These are phyloP conservation scores for Odontesthes bonariensis DNA, from an alignment of 2,113 vertebrate species.

Conservation along the genomic window DNA sequence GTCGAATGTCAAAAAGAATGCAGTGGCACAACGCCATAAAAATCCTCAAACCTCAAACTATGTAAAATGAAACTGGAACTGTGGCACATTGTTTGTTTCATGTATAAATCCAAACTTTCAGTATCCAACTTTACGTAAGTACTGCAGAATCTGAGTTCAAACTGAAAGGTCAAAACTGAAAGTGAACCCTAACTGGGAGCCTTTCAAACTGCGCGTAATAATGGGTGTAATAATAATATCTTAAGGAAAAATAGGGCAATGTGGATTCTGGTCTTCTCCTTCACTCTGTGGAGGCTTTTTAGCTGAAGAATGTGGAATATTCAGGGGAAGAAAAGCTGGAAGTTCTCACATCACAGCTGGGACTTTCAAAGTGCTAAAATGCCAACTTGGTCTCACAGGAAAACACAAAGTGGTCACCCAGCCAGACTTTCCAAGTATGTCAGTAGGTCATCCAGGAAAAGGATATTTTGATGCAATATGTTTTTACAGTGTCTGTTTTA, in stretches of 20 bases:
- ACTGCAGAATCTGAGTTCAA: too few relatives aligned
- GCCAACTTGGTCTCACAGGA: neutral
- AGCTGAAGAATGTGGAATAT: neutral
- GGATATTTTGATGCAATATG: neutral
- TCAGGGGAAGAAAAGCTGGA: neutral
- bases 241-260: too few relatives aligned
- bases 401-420: neutral
- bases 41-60: neutral
- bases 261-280: too few relatives aligned
- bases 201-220: too few relatives aligned
- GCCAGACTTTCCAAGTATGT: neutral
- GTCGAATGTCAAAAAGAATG: neutral
- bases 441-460: neutral
- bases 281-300: too few relatives aligned
- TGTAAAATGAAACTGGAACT: slow-evolving; percentile 5
- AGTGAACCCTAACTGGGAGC: too few relatives aligned
- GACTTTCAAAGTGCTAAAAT: neutral
- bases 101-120: neutral
- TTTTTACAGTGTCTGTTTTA: neutral
- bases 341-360: neutral
- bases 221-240: too few relatives aligned
- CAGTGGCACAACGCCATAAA: neutral
- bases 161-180: too few relatives aligned
- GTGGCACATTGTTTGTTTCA: slow-evolving; percentile 7
- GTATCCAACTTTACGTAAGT: too few relatives aligned